phyloP scores from a whole-genome alignment of 2,113 vertebrate species.

The Rattus rattus region DNA sequence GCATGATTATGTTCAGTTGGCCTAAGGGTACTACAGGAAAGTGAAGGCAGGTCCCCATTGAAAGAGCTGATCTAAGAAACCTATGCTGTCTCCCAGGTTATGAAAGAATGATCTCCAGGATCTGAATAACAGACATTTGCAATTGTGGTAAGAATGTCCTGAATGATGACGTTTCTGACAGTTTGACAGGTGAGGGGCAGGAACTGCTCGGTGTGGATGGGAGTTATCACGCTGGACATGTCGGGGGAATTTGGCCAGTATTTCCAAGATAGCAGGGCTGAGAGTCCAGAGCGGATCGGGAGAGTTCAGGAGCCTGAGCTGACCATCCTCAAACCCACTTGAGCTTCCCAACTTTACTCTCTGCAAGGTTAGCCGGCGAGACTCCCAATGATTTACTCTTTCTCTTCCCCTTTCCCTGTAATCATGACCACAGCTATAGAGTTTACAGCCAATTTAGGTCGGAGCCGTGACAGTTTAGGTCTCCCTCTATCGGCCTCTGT shows the following conservation, averaged over 20 bases:
- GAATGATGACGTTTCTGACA: background rate
- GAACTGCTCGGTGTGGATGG: background rate
- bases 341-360: background rate
- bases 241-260: background rate
- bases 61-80: background rate
- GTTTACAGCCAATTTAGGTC: background rate
- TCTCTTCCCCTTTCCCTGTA: background rate
- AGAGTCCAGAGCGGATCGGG: background rate
- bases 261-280: background rate
- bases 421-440: background rate
- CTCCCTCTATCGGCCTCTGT: background rate
- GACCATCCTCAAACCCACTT: background rate
- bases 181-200: background rate
- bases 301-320: background rate
- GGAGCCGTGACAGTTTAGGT: background rate
- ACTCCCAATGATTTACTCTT: background rate
- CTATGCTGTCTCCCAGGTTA: background rate
- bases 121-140: background rate
- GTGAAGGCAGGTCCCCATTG: background rate
- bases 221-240: background rate
- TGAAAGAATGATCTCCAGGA: background rate
- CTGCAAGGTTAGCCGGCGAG: background rate
- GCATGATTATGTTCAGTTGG: background rate
- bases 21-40: background rate
- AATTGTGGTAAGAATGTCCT: background rate